Conservation (phyloP, 2,888 invertebrate genomes). For the Caenorhabditis parvicauda region DNA sequence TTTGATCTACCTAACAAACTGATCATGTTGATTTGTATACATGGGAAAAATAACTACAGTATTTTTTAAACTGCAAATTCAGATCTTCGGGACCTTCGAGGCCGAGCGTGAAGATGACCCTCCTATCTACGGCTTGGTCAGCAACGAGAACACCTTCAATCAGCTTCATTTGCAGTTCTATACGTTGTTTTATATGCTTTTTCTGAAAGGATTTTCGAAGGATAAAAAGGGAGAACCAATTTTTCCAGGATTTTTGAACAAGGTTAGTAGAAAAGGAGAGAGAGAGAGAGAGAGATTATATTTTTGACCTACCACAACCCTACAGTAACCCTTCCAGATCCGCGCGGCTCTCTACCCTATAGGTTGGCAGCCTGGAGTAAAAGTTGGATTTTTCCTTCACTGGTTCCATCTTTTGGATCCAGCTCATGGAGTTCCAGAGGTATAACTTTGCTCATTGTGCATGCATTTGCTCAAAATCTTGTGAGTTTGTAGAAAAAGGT, state of each 20-base stretch:
- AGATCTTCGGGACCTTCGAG: conserved; percentile 70
- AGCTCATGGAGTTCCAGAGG: conserved; percentile 54
- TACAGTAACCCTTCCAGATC: conserved; percentile 63
- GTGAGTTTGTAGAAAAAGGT: no score
- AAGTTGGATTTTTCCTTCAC: conserved; percentile 52
- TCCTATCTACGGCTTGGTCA: conserved; percentile 75
- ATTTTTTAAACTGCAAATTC: conserved; percentile 4
- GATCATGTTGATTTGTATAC: no score
- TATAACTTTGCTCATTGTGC: conserved; percentile 2
- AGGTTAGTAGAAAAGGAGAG: no score
- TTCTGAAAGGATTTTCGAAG: conserved; percentile 70
- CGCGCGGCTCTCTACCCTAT: conserved; percentile 79
- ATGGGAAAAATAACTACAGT: background rate
- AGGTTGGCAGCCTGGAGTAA: conserved; percentile 78
- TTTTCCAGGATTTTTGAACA: conserved; percentile 46
- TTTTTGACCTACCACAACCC: no score
- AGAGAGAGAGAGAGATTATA: no score
- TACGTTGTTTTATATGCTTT: conserved; percentile 73
- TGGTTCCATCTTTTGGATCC: conserved; percentile 56
- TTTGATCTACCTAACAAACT: no score
- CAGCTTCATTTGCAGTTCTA: conserved; percentile 70
- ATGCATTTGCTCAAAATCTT: no score
- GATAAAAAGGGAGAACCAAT: conserved; percentile 48
- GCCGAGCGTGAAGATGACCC: conserved; percentile 74
- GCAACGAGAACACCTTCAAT: conserved; percentile 57